Base-by-base conservation (phyloP, 2,888 invertebrate species). In the Sphaerophoria taeniata region DNA sequence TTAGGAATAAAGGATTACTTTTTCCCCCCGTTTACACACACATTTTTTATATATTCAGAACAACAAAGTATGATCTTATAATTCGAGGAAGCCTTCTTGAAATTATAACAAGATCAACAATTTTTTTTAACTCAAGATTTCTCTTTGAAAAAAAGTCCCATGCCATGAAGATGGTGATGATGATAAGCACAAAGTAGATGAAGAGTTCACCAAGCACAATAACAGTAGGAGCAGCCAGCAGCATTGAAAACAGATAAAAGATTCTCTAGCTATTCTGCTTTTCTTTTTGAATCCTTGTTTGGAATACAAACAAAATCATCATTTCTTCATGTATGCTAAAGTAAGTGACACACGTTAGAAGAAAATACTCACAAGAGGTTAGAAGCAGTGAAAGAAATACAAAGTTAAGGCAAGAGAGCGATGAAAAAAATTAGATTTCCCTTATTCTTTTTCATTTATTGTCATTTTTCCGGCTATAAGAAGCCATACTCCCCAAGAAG, bases 1-100 rank as follows among this genome's bases (percentile, higher is more conserved):
- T 81, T 76, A 65, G 71, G 65, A 47, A 71, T 71, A 71, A 81
- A 76, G 71, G 76, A 65, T n/a, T n/a, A n/a, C n/a, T n/a, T n/a
- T n/a, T n/a, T n/a, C n/a, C n/a, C 60, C 24, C 12, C 53, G n/a
- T 51, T 65, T 81, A 70, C 63, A 60, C 49, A 74, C 70, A 61
- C 11, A 24, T 39, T 39, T 39, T 39, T 5, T 39, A 14, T 39
- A 7, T 43, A 11, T 78, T 63, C 43, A 60, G 24, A 1, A 73
- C 69, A 74, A 63, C 74, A 70, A 76, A 45, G 69, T 43, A 70
- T 49, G 61, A 49, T 74, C 63, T 70, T 82, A 45, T 77, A 71
- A 76, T 71, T 76, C 67, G 33, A 71, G 34, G 55, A 51, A 53
- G 65, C 45, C 39, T 11, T 56, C 2, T 47, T 56, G 39, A 47